Conservation (phyloP, 2,888 invertebrate genomes). For the Clunio marinus region DNA sequence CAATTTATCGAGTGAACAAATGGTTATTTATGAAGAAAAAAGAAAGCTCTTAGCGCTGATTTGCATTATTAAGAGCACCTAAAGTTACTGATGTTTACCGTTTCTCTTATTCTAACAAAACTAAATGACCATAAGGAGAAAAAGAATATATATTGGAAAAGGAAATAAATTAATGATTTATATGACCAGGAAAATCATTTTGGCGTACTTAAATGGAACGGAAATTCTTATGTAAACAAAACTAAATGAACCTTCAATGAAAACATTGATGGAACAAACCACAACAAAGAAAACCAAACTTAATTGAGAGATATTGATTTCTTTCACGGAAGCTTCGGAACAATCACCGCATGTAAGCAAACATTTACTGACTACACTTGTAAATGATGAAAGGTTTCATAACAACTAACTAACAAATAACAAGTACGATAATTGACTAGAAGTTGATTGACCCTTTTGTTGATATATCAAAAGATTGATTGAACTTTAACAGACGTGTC, state of each 20-base stretch:
- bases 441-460: too few species aligned
- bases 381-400: not conserved
- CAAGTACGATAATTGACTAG: too few species aligned
- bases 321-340: not conserved
- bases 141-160: not conserved
- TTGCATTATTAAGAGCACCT: not conserved
- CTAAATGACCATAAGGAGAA: not conserved
- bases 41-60: not conserved
- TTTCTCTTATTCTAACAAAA: not conserved
- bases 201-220: not conserved
- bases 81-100: not conserved
- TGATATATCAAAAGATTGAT: too few species aligned
- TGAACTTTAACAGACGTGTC: too few species aligned
- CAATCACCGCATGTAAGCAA: not conserved
- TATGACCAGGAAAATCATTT: not conserved
- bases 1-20: not conserved
- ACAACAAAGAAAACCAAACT: not conserved
- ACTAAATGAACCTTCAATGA: not conserved
- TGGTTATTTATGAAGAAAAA: not conserved
- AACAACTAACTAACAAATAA: too few species aligned
- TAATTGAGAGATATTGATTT: not conserved
- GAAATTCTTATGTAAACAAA: not conserved
- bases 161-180: slow-evolving; percentile 3
- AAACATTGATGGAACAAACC: not conserved
- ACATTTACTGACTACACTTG: not conserved